Base-by-base conservation (phyloP, 2,888 invertebrate genomes). In the Drosophila hamatofila region DNA sequence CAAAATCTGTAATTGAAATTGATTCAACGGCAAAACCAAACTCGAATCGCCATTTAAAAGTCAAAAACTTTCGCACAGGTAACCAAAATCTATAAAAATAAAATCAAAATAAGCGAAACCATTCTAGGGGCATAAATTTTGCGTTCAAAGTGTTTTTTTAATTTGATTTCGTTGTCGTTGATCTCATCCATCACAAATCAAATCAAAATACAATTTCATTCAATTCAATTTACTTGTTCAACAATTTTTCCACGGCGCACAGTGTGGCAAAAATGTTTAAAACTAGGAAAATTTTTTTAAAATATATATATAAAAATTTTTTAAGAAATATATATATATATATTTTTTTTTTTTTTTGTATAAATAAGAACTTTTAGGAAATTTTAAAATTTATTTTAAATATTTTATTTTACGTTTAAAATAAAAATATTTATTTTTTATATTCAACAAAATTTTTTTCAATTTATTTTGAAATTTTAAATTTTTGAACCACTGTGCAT, bases 1-100 rank as follows among this genome's bases (percentile, higher is more conserved):
- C 85, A 88, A 78, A 84, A 86, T 85, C 74, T 86, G 88, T 76
- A 75, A 86, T 88, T 88, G 78, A 88, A 88, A 86, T 86, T 72
- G 58, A 44, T 63, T 58, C 25, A 46, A 49, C 72, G 80, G 66
- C 59, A 30, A 58, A 75, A 61, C 57, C 48, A 55, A 78, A 33
- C 23, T 9, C 56, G 46, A 44, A 39, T 65, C n/a, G 71, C 69
- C 72, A 88, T 83, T 77, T 83, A 58, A 71, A 84, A 84, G 81
- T 82, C 85, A 72, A 88, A 82, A 71, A 57, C 74, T 51, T 41
- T 30, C 21, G 18, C 66, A 72, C 83, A 88, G 83, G 83, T 84
- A 84, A 83, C 35, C 42, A 27, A 57, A 57, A 39, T 23, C 25
- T n/a, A 39, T 25, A 8, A 39, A 39, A 52, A 37, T 30, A 14